phyloP scores from a whole-genome alignment of 1,140 invertebrate species.

The Drosophila nigromelanica region DNA sequence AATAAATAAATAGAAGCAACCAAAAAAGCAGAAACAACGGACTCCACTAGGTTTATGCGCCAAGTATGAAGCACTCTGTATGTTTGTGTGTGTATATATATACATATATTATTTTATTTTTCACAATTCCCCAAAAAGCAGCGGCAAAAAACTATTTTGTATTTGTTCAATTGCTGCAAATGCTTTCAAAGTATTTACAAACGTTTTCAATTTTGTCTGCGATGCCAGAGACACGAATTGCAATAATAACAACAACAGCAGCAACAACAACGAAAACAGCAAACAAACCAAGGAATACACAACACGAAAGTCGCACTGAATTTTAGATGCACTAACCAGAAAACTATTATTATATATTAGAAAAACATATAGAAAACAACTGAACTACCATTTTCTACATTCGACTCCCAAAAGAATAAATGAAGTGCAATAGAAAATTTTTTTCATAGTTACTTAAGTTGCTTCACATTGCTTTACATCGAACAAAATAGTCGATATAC shows the following conservation, averaged over 20 bases:
- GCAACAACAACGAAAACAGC: slow-evolving; percentile 9
- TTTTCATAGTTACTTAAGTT: too few species aligned
- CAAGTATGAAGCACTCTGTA: slow-evolving; percentile 56
- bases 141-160: slow-evolving; percentile 62
- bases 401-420: too few species aligned
- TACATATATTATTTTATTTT: slow-evolving; percentile 58
- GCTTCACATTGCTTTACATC: too few species aligned
- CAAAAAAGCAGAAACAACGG: slow-evolving; percentile 19
- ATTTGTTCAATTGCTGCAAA: slow-evolving; percentile 79
- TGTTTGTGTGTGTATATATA: slow-evolving; percentile 1
- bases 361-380: too few species aligned
- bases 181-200: slow-evolving; percentile 79
- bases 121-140: slow-evolving; percentile 66
- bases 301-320: background rate
- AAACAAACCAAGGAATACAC: slow-evolving; percentile 21
- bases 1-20: background rate
- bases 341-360: background rate
- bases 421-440: too few species aligned
- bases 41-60: background rate
- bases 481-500: slow-evolving; percentile 3
- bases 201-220: slow-evolving; percentile 67
- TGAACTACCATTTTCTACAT: too few species aligned
- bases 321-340: slow-evolving; percentile 8
- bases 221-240: slow-evolving; percentile 68
- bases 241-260: slow-evolving; percentile 43